These are phyloP conservation scores for Holothuria glaberrima DNA, from an alignment of 35 echinoderm and acorn worm genomes.

Conservation along the genomic window DNA sequence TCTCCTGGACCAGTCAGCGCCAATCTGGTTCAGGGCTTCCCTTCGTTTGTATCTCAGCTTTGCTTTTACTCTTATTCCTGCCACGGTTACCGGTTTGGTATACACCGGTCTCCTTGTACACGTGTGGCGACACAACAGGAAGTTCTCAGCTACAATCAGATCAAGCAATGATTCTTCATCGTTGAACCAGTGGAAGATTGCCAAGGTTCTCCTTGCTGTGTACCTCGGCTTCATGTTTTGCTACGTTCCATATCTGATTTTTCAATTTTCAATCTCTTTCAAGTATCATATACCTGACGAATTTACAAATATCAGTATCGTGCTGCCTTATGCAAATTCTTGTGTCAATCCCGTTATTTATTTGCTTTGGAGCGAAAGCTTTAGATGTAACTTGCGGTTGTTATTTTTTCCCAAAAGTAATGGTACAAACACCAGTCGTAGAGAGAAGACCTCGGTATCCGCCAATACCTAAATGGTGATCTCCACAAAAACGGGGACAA, in stretches of 20 bases:
- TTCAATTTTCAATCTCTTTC: neutral
- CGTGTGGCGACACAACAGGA: slow-evolving; percentile 36
- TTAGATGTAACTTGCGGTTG: neutral
- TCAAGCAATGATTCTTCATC: neutral
- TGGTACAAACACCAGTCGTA: no score
- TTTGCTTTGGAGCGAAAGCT: neutral
- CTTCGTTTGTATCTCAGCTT: slow-evolving; percentile 56
- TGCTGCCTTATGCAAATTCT: slow-evolving; percentile 41
- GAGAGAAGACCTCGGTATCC: no score
- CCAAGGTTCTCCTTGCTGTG: slow-evolving; percentile 19
- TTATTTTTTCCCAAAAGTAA: neutral
- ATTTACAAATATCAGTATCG: neutral
- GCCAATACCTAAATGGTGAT: no score
- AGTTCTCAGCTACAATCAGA: neutral
- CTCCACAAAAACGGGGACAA: no score
- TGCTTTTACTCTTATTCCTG: slow-evolving; percentile 56
- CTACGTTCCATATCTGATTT: slow-evolving; percentile 17
- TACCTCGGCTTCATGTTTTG: slow-evolving; percentile 19
- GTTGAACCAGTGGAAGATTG: slow-evolving; percentile 20
- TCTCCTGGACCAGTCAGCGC: slow-evolving; percentile 4
- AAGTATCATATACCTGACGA: neutral
- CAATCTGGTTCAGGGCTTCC: slow-evolving; percentile 15
- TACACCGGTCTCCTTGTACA: slow-evolving; percentile 41
- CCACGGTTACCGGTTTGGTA: slow-evolving; percentile 33
- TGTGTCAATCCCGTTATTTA: slow-evolving; percentile 51